These are phyloP conservation scores for Gryllus longicercus DNA, from an alignment of 2,888 invertebrate genomes.

Conservation along the genomic window DNA sequence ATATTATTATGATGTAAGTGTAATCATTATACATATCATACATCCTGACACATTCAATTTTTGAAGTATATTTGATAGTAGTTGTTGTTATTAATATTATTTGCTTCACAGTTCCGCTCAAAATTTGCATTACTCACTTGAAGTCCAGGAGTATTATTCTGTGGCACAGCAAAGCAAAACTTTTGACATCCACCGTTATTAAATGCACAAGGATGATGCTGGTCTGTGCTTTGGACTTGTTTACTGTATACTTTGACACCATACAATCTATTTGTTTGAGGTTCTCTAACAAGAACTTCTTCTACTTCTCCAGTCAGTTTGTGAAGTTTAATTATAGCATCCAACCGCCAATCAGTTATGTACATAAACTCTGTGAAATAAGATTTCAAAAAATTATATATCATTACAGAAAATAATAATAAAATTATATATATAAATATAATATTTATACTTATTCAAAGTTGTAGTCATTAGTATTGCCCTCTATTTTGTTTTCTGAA, in stretches of 20 bases:
- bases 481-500: neutral
- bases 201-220: conserved; percentile 74
- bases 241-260: conserved; percentile 86
- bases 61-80: no score
- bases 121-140: conserved; percentile 39
- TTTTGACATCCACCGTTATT: conserved; percentile 91
- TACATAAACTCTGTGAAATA: conserved; percentile 74
- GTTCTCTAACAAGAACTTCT: conserved; percentile 80
- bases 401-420: neutral
- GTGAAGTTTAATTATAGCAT: conserved; percentile 86
- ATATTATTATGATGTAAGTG: neutral
- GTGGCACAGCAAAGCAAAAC: conserved; percentile 87
- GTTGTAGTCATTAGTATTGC: neutral
- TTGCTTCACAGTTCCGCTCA: neutral
- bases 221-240: conserved; percentile 65
- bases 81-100: no score
- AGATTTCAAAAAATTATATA: neutral
- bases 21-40: neutral
- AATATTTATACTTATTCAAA: neutral
- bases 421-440: neutral
- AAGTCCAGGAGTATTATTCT: conserved; percentile 51
- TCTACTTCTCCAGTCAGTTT: conserved; percentile 86
- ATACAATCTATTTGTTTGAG: conserved; percentile 84
- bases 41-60: no score
- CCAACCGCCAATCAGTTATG: conserved; percentile 94